Evolutionary conservation across 2,113 vertebrate genomes (phyloP).

Genomic region (Dipodomys ordii): DNA sequence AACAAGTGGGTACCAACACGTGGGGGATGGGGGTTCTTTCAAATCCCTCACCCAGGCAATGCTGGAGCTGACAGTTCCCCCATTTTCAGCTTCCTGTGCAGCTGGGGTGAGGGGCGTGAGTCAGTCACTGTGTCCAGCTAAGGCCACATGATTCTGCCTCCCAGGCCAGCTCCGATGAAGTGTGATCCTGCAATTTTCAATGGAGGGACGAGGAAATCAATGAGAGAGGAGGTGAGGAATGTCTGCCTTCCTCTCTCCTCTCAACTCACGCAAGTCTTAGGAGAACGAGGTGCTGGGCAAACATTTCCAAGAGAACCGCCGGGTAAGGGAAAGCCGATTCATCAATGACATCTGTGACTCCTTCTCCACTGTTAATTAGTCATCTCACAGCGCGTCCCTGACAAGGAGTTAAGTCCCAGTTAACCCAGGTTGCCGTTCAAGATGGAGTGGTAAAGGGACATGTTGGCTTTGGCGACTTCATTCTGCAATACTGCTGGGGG

Average conservation of each 20-base stretch:
- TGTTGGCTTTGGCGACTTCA: background rate
- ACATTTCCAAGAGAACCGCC: background rate
- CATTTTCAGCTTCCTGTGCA: too few species aligned
- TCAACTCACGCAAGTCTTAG: background rate
- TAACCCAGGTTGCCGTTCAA: constrained; percentile 68
- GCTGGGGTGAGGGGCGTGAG: background rate
- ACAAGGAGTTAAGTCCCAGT: constrained; percentile 71
- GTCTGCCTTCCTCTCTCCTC: background rate
- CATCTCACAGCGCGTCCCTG: constrained; percentile 52
- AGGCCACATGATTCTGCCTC: background rate
- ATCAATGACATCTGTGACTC: constrained; percentile 53
- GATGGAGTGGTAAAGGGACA: constrained; percentile 18
- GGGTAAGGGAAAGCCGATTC: constrained; percentile 46
- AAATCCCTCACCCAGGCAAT: too few species aligned
- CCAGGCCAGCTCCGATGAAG: background rate
- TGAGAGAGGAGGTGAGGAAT: background rate
- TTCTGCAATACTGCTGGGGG: background rate
- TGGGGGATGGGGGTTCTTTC: background rate
- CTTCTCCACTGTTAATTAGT: constrained; percentile 57
- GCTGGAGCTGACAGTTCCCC: too few species aligned
- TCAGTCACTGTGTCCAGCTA: background rate
- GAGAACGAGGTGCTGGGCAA: background rate
- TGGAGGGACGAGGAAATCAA: background rate
- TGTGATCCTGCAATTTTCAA: background rate
- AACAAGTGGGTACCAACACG: too few species aligned